A percentile compares a stretch with the other conserved stretches of the same genome.
Evolutionary conservation across 2,888 invertebrate genomes (phyloP).

Genomic region (Sinopyrophorus schimmeli): DNA sequence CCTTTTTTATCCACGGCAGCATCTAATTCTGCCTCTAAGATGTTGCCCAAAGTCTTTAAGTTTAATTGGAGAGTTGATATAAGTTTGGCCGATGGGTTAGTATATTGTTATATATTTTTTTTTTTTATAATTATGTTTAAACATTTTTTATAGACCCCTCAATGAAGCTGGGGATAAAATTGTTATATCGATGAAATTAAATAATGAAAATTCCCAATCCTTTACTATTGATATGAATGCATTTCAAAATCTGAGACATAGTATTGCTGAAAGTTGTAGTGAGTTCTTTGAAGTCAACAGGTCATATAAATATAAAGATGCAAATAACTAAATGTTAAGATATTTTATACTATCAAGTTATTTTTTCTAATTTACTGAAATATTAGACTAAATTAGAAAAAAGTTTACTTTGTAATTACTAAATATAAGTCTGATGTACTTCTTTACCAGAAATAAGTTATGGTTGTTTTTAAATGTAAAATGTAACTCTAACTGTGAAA

Average conservation of each 20-base stretch:
- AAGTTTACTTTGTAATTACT: too few relatives aligned
- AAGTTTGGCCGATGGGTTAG: slow-evolving; percentile 48
- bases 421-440: too few relatives aligned
- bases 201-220: slow-evolving; percentile 42
- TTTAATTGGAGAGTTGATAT: slow-evolving; percentile 51
- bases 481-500: too few relatives aligned
- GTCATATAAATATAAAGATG: slow-evolving; percentile 30
- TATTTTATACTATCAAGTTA: too few relatives aligned
- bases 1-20: slow-evolving; percentile 7
- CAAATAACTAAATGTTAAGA: too few relatives aligned
- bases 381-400: too few relatives aligned
- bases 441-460: too few relatives aligned
- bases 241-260: slow-evolving; percentile 49
- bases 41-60: too few relatives aligned
- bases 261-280: slow-evolving; percentile 46
- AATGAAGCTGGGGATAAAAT: slow-evolving; percentile 44
- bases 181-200: slow-evolving; percentile 42
- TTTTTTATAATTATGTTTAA: slow-evolving; percentile 13
- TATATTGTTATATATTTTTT: slow-evolving; percentile 10
- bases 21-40: slow-evolving; percentile 16
- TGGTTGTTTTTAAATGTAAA: too few relatives aligned
- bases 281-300: slow-evolving; percentile 40
- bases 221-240: slow-evolving; percentile 45
- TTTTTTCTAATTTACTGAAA: too few relatives aligned
- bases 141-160: slow-evolving; percentile 42